A percentile compares a stretch with the other conserved stretches of the same genome.
phyloP scores from a whole-genome alignment of 2,113 vertebrate species.

The Dolichallabes microphthalmus region DNA sequence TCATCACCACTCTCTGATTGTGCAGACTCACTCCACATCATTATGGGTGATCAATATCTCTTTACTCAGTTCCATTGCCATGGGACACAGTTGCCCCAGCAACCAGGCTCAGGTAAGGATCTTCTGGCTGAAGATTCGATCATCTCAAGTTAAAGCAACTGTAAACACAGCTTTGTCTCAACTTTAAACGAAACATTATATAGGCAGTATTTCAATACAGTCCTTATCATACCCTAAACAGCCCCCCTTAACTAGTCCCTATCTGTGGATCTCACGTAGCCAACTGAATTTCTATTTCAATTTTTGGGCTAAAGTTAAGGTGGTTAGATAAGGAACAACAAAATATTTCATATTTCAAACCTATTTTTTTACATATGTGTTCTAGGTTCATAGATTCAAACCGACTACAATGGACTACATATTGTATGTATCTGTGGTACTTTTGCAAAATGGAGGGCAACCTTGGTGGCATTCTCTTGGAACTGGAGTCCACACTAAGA shows the following conservation, averaged over 20 bases:
- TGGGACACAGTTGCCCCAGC: constrained; percentile 80
- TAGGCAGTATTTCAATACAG: not conserved
- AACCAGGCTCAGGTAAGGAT: constrained; percentile 77
- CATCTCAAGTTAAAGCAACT: constrained; percentile 9
- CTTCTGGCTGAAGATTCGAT: constrained; percentile 63
- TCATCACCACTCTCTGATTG: constrained; percentile 79
- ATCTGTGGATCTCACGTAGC: not conserved
- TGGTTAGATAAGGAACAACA: not conserved
- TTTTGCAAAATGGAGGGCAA: not conserved
- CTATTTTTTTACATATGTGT: not conserved
- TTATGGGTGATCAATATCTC: constrained; percentile 91
- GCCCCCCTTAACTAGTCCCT: not conserved
- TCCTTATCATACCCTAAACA: not conserved
- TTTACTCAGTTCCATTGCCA: constrained; percentile 77
- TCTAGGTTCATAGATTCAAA: not conserved
- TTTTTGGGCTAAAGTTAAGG: not conserved
- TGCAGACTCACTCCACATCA: constrained; percentile 76
- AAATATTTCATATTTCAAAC: not conserved
- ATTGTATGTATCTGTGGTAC: not conserved
- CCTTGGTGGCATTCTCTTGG: not conserved
- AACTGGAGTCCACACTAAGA: not conserved
- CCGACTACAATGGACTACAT: not conserved
- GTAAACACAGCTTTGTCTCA: not conserved
- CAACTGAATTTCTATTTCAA: not conserved
- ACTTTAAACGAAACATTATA: not conserved